A percentile compares a stretch with the other conserved stretches of the same genome.
These are phyloP conservation scores for Spea hammondii DNA, from an alignment of 2,797 vertebrate genomes.

Conservation along the genomic window DNA sequence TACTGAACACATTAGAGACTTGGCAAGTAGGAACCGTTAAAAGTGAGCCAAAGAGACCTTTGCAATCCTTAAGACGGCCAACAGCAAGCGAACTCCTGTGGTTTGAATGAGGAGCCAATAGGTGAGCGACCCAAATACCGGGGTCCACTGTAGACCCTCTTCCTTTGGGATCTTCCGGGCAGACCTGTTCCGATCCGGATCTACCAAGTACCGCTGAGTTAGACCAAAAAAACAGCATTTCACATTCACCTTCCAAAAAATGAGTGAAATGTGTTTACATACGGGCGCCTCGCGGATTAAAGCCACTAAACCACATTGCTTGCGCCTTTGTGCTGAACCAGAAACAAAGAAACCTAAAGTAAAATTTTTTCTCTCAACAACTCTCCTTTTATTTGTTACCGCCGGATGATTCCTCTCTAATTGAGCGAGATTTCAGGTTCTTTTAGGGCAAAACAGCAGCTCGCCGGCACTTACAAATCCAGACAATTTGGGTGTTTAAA, in stretches of 20 bases:
- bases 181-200: background rate
- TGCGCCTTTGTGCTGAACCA: background rate
- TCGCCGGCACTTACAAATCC: no score
- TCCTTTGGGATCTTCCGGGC: no score
- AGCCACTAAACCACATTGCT: slow-evolving; percentile 32
- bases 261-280: slow-evolving; percentile 6
- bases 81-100: background rate
- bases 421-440: no score
- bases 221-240: background rate
- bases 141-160: no score
- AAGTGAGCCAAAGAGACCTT: background rate
- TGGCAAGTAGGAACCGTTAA: background rate
- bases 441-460: no score
- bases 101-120: background rate
- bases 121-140: background rate
- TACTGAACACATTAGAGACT: background rate
- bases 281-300: slow-evolving; percentile 2
- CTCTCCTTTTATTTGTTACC: background rate
- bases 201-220: background rate
- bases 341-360: background rate
- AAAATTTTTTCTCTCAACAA: background rate
- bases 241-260: background rate
- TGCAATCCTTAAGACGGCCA: background rate
- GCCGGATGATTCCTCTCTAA: no score
- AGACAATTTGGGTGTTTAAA: no score